Evolutionary conservation across 2,888 invertebrate species (phyloP).

Genomic region (Drosophila meridiana): DNA sequence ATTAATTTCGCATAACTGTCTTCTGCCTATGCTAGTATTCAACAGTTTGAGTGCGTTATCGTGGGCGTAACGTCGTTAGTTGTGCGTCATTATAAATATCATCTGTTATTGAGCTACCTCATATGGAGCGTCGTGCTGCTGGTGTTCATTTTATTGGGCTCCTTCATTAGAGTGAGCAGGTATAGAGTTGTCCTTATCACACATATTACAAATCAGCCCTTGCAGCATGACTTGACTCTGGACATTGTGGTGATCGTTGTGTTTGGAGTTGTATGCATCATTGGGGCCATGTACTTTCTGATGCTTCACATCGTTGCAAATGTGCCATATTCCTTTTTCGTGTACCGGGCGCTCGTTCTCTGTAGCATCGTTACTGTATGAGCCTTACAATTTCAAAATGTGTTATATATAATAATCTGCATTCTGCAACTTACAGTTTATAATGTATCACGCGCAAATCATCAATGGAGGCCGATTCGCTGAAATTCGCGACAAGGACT

Average conservation of each 20-base stretch:
- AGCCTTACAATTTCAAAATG: too few relatives aligned
- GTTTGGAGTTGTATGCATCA: constrained; percentile 42
- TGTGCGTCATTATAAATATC: constrained; percentile 38
- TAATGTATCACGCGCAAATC: constrained; percentile 70
- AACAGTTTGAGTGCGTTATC: constrained; percentile 49
- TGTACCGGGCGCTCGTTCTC: constrained; percentile 40
- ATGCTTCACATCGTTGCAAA: constrained; percentile 58
- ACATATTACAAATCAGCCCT: not conserved
- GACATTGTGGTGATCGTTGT: constrained; percentile 60
- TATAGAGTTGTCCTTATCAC: not conserved
- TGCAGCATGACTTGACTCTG: constrained; percentile 57
- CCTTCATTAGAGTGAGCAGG: constrained; percentile 41
- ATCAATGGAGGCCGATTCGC: constrained; percentile 62
- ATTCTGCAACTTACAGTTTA: constrained; percentile 37
- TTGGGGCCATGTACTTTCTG: constrained; percentile 60
- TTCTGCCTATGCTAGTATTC: not conserved
- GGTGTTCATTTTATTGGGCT: constrained; percentile 43
- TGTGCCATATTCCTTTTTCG: constrained; percentile 41
- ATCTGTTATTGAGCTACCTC: constrained; percentile 38
- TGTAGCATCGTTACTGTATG: constrained; percentile 48
- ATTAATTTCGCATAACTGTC: too few relatives aligned
- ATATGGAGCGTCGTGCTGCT: constrained; percentile 43
- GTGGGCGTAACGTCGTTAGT: constrained; percentile 46
- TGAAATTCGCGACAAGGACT: constrained; percentile 60
- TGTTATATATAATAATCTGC: not conserved